Evolutionary conservation across 2,113 vertebrate species (phyloP).

Genomic region (Porphyrio hochstetteri): DNA sequence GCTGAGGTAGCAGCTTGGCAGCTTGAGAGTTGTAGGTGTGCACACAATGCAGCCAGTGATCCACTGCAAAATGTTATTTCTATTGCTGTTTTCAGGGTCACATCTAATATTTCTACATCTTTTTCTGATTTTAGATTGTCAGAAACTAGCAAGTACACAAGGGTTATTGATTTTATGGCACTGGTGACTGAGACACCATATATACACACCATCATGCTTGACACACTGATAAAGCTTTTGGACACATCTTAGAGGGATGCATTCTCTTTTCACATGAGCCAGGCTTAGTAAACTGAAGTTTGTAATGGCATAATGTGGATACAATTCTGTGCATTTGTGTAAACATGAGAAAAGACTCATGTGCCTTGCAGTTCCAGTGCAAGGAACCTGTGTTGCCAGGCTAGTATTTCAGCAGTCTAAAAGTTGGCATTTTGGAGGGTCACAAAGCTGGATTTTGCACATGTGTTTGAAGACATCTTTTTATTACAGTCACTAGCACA

Average conservation of each 20-base stretch:
- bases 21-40: background rate
- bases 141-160: background rate
- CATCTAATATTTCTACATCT: background rate
- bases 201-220: rapidly evolving
- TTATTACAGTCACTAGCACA: background rate
- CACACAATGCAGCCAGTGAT: background rate
- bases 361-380: background rate
- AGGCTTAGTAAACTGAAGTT: background rate
- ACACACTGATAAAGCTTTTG: background rate
- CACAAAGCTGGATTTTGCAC: background rate
- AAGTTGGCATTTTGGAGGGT: background rate
- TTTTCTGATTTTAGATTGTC: background rate
- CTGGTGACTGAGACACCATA: background rate
- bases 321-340: background rate
- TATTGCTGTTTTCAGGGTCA: background rate
- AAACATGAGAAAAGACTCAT: background rate
- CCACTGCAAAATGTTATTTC: background rate
- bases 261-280: background rate
- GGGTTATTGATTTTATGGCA: background rate
- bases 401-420: background rate
- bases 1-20: background rate
- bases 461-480: background rate
- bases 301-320: background rate
- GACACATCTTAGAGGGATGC: background rate
- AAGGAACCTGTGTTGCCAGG: background rate